phyloP scores from a whole-genome alignment of 2,888 invertebrate species.

The Apamea anceps region DNA sequence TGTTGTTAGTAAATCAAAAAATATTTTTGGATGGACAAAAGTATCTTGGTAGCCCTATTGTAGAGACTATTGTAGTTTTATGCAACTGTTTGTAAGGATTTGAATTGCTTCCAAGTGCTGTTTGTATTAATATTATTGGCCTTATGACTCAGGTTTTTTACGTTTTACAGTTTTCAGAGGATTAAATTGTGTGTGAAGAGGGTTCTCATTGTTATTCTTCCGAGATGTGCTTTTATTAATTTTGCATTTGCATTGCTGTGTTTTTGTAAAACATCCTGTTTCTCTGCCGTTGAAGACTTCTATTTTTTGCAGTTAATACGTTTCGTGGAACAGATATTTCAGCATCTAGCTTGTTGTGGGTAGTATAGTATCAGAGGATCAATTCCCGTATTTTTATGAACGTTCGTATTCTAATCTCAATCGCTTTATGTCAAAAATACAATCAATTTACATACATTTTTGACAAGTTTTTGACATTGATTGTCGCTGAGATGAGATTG shows the following conservation, averaged over 20 bases:
- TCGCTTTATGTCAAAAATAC: not conserved
- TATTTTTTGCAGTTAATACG: not conserved
- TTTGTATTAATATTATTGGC: constrained; percentile 67
- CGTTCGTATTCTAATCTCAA: not conserved
- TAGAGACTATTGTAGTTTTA: constrained; percentile 72
- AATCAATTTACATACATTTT: not conserved
- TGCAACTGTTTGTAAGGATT: constrained; percentile 78
- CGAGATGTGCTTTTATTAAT: not conserved
- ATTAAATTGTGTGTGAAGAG: constrained; percentile 42
- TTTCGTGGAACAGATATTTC: not conserved
- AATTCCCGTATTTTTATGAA: not conserved
- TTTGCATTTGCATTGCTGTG: not conserved
- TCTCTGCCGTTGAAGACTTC: not conserved
- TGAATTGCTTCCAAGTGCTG: constrained; percentile 78
- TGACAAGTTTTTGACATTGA: not conserved
- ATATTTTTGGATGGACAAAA: not conserved
- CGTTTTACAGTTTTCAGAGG: constrained; percentile 44
- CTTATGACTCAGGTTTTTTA: constrained; percentile 64
- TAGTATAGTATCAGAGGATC: not conserved
- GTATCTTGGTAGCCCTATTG: constrained; percentile 51
- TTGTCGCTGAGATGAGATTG: not conserved
- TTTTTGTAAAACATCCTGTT: constrained; percentile 7
- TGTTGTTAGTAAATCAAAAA: not conserved
- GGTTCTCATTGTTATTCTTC: constrained; percentile 18
- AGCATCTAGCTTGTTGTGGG: not conserved